Base-by-base conservation (phyloP, 1,140 invertebrate species). In the Druon quercuslanigerum region DNA sequence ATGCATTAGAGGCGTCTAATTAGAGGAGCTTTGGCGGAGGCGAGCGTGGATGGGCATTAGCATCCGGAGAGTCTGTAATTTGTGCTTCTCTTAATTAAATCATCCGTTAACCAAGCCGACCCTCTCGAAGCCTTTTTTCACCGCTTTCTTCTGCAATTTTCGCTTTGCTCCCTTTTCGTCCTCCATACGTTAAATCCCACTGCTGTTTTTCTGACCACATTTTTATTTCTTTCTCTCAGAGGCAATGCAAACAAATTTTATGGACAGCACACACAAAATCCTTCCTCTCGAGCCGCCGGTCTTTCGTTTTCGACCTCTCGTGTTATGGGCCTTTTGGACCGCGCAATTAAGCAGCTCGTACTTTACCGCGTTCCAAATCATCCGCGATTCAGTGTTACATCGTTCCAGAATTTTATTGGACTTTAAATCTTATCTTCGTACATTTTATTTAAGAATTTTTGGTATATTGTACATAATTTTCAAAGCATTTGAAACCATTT, bases 21-120 rank as follows among this genome's bases (percentile, higher is more conserved):
- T 91, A 91, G 60, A 90, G 87, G 83, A 85, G 86, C 86, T 86
- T 83, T 78, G 82, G 80, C 76, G 77, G 86, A 90, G 89, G 85
- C 86, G 86, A 86, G 84, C 85, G 84, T 87, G 85, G 83, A 87
- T 83, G 86, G 82, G 85, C 90, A 91, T 91, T 90, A 91, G 89
- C 89, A 90, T 91, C 85, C 83, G 86, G 83, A 89, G 89, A 88
- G 86, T 88, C 89, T 88, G 91, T 92, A 92, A 91, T 92, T 91
- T 92, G 90, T 92, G 91, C 89, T 87, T 87, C 87, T 91, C 90
- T 92, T 92, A 92, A 92, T 92, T 92, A 92, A 90, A 91, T 92
- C 91, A 91, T 92, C 90, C 89, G 91, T 91, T 91, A 90, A 90
- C 87, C 89, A 85, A 87, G 81, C 84, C 81, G 82, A 83, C 78